Conservation (phyloP, 2,113 vertebrate genomes). For the Epinephelus cyanopodus region DNA sequence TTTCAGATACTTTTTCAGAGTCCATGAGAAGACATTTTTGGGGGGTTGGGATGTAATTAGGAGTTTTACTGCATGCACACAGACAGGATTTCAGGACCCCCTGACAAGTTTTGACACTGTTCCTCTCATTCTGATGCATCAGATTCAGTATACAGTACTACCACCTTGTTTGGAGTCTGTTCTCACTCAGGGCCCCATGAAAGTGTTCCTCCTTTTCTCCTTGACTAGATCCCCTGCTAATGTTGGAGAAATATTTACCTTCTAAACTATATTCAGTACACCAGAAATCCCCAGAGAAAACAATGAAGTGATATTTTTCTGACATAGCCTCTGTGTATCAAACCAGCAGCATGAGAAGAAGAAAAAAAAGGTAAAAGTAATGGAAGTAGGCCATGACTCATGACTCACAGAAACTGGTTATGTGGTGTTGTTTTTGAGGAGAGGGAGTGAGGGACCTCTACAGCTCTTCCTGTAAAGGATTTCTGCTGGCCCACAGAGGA, state of each 20-base stretch:
- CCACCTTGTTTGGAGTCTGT: slow-evolving; percentile 50
- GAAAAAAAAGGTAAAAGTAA: slow-evolving; percentile 54
- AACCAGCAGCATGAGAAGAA: slow-evolving; percentile 43
- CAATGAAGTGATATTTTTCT: slow-evolving; percentile 53
- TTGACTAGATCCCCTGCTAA: slow-evolving; percentile 48
- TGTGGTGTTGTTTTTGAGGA: slow-evolving; percentile 71
- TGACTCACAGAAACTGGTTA: slow-evolving; percentile 68
- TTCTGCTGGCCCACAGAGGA: slow-evolving; percentile 68
- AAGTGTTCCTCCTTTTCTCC: slow-evolving; percentile 40
- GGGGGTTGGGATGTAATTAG: slow-evolving; percentile 29
- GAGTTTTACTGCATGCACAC: neutral
- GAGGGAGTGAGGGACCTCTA: slow-evolving; percentile 71
- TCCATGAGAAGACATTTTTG: neutral
- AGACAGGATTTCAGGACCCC: slow-evolving; percentile 20
- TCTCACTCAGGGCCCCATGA: slow-evolving; percentile 37
- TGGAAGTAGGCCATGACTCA: slow-evolving; percentile 81
- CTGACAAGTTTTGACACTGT: slow-evolving; percentile 20
- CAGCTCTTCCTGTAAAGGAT: slow-evolving; percentile 71
- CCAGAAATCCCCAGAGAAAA: slow-evolving; percentile 58
- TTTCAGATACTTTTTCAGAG: neutral
- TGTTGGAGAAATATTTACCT: slow-evolving; percentile 60
- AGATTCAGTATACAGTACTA: slow-evolving; percentile 26
- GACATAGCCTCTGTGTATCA: slow-evolving; percentile 64
- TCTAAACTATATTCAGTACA: slow-evolving; percentile 58
- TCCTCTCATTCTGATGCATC: slow-evolving; percentile 46